Evolutionary conservation across 2,888 invertebrate species (phyloP).

Genomic region (Galerucella nymphaeae): DNA sequence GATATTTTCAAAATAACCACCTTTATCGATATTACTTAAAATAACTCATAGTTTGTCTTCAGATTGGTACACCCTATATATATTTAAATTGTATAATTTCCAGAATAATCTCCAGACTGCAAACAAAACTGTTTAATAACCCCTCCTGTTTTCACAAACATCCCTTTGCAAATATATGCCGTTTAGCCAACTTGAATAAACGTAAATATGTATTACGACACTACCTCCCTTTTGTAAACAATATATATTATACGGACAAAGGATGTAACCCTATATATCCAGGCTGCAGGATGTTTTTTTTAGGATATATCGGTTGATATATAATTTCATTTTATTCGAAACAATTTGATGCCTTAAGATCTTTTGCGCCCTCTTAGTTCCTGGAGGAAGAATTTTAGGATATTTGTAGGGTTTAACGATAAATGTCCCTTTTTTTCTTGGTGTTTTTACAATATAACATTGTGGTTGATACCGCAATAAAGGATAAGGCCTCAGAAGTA

Average conservation of each 20-base stretch:
- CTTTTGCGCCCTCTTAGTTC: no score
- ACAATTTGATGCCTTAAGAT: no score
- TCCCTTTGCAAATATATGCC: slow-evolving; percentile 19
- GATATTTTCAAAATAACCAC: no score
- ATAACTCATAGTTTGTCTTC: no score
- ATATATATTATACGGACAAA: slow-evolving; percentile 3
- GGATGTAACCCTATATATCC: slow-evolving; percentile 13
- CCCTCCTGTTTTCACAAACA: slow-evolving; percentile 17
- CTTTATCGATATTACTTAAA: no score
- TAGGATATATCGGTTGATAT: background rate
- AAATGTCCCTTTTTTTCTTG: no score
- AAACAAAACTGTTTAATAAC: slow-evolving; percentile 18
- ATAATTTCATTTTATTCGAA: background rate
- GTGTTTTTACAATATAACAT: no score
- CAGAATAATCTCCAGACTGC: slow-evolving; percentile 1
- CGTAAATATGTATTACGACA: slow-evolving; percentile 23
- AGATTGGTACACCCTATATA: no score
- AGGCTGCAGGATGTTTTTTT: background rate
- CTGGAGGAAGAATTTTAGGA: no score
- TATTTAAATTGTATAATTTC: slow-evolving; percentile 12
- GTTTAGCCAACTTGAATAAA: slow-evolving; percentile 21
- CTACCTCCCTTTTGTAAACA: slow-evolving; percentile 10
- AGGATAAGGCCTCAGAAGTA: no score
- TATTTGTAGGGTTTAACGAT: no score
- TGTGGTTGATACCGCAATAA: no score